Evolutionary conservation across 1,140 invertebrate genomes (phyloP).

Genomic region (Chironomus tepperi): DNA sequence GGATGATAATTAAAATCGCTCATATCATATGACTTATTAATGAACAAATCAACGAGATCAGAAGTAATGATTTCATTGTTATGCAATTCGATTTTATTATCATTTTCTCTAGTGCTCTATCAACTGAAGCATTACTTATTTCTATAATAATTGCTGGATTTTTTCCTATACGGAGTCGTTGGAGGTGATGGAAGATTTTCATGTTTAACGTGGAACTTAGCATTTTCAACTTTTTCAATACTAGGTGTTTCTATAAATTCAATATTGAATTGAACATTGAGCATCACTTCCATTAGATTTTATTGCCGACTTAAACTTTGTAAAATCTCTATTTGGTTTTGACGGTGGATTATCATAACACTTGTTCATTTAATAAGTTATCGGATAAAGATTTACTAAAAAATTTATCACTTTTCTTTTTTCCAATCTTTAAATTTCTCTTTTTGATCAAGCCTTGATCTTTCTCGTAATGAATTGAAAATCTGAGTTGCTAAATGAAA

Average conservation of each 20-base stretch:
- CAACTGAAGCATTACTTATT: not conserved
- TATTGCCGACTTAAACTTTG: not conserved
- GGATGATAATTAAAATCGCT: not conserved
- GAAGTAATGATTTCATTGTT: not conserved
- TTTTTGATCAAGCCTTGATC: not conserved
- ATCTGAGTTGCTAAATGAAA: no score
- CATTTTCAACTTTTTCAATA: not conserved
- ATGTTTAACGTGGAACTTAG: not conserved
- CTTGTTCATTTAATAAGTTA: not conserved
- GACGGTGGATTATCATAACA: not conserved
- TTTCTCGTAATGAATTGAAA: not conserved
- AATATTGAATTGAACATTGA: no score
- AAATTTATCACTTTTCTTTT: constrained; percentile 19
- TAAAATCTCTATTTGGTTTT: constrained; percentile 10
- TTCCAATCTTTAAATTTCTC: constrained; percentile 3
- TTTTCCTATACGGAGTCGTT: not conserved
- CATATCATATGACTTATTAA: not conserved
- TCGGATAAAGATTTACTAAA: not conserved
- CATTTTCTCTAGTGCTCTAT: not conserved
- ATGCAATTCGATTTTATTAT: not conserved
- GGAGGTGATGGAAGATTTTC: not conserved
- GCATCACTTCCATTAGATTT: not conserved
- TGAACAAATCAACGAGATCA: not conserved
- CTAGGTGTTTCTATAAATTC: not conserved
- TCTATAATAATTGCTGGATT: not conserved